phyloP scores from a whole-genome alignment of 2,113 vertebrate genomes.

The Terrapene triunguis region DNA sequence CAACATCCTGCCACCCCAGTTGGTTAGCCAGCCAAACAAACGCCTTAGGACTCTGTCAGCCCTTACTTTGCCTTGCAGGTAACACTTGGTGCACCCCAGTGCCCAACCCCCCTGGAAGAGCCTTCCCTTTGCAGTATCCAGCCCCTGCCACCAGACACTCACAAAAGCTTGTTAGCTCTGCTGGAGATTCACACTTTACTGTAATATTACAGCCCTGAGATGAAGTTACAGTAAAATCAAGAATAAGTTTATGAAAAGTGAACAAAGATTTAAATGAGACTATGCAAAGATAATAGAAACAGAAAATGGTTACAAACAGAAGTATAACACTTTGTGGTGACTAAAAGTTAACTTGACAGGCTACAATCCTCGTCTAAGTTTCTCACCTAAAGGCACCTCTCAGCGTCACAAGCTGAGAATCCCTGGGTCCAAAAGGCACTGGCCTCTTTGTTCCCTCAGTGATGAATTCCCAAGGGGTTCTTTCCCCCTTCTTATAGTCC shows the following conservation, averaged over 20 bases:
- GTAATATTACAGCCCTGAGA: too few species aligned
- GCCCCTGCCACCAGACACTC: not conserved
- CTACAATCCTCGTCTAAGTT: not conserved
- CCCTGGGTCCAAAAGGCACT: not conserved
- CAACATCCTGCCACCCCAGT: not conserved
- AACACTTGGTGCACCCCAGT: not conserved
- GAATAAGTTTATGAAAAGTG: too few species aligned
- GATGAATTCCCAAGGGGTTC: not conserved
- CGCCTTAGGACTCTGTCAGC: too few species aligned
- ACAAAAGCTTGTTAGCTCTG: not conserved
- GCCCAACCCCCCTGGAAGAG: not conserved
- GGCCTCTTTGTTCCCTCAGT: not conserved
- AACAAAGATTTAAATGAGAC: too few species aligned
- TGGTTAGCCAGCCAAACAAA: not conserved
- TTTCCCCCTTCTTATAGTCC: not conserved
- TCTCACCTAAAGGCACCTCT: not conserved
- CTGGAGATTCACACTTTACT: too few species aligned
- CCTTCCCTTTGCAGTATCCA: not conserved
- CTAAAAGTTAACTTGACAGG: not conserved
- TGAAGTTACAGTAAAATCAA: too few species aligned
- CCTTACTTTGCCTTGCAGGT: not conserved
- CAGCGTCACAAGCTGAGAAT: not conserved
- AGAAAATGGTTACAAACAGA: not conserved
- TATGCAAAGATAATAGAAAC: too few species aligned
- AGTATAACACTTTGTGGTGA: not conserved